Conservation (phyloP, 2,113 vertebrate genomes). For the Grallaria varia region DNA sequence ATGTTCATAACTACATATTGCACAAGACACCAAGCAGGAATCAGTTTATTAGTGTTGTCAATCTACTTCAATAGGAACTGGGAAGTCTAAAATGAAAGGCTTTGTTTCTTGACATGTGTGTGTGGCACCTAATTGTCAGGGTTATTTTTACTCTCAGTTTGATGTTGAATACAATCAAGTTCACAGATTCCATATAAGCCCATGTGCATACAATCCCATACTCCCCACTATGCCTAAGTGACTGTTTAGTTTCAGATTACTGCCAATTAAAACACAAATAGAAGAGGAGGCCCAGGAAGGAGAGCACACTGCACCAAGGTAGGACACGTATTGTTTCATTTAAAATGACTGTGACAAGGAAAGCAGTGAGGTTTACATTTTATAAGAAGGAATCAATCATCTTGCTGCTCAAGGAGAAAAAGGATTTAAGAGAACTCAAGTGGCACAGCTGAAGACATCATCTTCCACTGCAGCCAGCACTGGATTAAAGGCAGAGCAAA, state of each 20-base stretch:
- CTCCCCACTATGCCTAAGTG: neutral
- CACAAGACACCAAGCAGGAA: neutral
- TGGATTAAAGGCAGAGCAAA: neutral
- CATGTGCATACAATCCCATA: neutral
- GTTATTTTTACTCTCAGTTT: neutral
- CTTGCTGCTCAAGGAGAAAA: neutral
- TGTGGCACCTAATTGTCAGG: neutral
- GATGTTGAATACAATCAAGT: neutral
- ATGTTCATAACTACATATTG: neutral
- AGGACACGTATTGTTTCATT: neutral
- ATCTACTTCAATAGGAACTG: neutral
- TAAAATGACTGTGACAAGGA: neutral
- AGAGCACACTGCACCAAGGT: neutral
- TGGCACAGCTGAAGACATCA: neutral
- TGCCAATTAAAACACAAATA: conserved; percentile 6
- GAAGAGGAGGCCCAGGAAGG: neutral
- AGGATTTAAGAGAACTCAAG: neutral
- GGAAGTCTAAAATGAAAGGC: neutral
- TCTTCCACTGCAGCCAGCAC: neutral
- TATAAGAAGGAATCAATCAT: conserved; percentile 2
- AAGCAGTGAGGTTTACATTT: neutral
- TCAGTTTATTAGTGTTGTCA: neutral
- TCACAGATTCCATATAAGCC: neutral
- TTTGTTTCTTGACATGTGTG: neutral
- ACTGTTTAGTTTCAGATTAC: neutral